Evolutionary conservation across 2,888 invertebrate genomes (phyloP).

Genomic region (Kryphioiulus occultus): DNA sequence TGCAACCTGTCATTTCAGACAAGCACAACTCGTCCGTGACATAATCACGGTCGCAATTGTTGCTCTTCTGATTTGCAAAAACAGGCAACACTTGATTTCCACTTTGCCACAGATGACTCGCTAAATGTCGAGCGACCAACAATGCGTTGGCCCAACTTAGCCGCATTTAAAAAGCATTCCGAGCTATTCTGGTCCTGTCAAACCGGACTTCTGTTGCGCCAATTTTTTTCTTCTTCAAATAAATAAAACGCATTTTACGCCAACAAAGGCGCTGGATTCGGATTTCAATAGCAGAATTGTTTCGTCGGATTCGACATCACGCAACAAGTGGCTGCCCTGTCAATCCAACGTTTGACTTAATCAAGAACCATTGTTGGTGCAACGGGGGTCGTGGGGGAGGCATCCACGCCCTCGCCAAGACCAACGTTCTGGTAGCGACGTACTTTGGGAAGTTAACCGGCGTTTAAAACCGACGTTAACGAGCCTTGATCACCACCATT

Average conservation of each 20-base stretch:
- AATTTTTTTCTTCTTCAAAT: neutral
- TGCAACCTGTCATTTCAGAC: neutral
- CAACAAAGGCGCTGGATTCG: neutral
- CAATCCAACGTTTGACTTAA: neutral
- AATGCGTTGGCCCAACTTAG: no score
- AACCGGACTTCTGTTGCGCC: neutral
- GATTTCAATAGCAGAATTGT: neutral
- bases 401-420: no score
- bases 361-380: slow-evolving; percentile 5
- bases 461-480: no score
- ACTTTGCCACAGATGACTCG: neutral
- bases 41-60: neutral
- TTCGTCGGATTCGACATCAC: neutral
- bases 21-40: neutral
- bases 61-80: neutral
- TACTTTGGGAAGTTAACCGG: no score
- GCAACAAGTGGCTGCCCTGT: neutral
- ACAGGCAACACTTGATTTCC: neutral
- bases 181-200: neutral
- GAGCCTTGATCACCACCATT: no score
- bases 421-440: no score
- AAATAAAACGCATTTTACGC: neutral
- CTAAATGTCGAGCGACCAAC: neutral
- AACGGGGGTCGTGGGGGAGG: neutral
- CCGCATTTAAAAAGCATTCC: neutral